Conservation (phyloP, 2,113 vertebrate genomes). For the Eonycteris spelaea region DNA sequence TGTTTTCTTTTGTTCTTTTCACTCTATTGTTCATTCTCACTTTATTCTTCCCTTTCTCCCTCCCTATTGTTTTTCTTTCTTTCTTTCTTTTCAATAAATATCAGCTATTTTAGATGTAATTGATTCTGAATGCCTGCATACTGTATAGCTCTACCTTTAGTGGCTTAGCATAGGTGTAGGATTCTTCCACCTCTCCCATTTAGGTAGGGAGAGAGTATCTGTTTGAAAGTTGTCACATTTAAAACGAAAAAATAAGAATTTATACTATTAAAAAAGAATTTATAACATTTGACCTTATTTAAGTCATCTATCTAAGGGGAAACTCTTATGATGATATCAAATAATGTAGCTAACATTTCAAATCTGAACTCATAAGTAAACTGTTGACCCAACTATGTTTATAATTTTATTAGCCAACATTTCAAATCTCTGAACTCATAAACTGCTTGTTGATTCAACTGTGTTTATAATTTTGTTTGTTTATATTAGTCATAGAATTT, state of each 20-base stretch:
- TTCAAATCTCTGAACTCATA: neutral
- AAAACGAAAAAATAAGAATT: constrained; percentile 3
- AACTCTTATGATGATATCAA: neutral
- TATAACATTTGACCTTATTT: neutral
- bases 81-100: neutral
- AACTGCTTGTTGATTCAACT: neutral
- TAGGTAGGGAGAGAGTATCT: neutral
- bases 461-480: constrained; percentile 19
- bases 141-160: neutral
- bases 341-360: neutral
- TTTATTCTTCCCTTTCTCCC: neutral
- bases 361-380: neutral
- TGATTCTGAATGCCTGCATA: neutral
- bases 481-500: constrained; percentile 22
- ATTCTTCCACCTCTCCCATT: neutral
- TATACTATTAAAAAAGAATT: neutral
- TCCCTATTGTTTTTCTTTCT: neutral
- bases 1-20: neutral
- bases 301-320: constrained; percentile 18
- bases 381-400: neutral
- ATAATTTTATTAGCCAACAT: neutral
- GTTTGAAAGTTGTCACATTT: neutral
- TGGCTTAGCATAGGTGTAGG: neutral
- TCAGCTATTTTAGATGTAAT: neutral
- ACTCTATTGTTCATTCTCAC: neutral